Conservation (phyloP, 2,888 invertebrate genomes). For the Amblyteles armatorius region DNA sequence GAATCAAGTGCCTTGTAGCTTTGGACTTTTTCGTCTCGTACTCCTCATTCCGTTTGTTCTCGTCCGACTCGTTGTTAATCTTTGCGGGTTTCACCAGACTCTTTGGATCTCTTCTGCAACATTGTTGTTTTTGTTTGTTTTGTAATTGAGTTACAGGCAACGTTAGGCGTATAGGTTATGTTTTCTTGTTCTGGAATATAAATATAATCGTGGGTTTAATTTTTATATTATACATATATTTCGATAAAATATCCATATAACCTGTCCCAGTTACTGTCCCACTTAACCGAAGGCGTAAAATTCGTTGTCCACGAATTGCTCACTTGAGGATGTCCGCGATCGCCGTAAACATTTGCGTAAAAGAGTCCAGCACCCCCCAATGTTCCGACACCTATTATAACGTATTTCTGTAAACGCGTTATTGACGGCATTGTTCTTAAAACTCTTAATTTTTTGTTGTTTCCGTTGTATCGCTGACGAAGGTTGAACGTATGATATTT, state of each 20-base stretch:
- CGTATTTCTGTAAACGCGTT: conserved; percentile 87
- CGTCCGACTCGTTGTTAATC: conserved; percentile 85
- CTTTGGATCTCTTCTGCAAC: conserved; percentile 90
- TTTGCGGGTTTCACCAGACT: conserved; percentile 88
- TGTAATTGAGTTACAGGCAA: background rate
- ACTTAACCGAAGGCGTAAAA: conserved; percentile 88
- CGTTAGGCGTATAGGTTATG: too few relatives aligned
- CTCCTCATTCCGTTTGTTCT: conserved; percentile 89
- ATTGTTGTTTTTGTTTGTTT: background rate
- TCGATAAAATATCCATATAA: conserved; percentile 83
- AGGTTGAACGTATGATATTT: background rate
- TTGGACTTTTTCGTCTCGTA: conserved; percentile 87
- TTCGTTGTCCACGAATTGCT: conserved; percentile 90
- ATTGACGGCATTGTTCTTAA: conserved; percentile 85
- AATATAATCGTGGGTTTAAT: background rate
- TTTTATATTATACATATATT: background rate
- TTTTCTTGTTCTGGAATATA: background rate
- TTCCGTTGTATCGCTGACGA: background rate
- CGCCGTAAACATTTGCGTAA: conserved; percentile 85
- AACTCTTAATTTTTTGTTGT: background rate
- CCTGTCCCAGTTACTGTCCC: conserved; percentile 97
- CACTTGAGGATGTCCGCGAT: conserved; percentile 85
- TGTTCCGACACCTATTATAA: conserved; percentile 88
- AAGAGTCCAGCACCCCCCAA: conserved; percentile 89
- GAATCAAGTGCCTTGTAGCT: conserved; percentile 92